Evolutionary conservation across 2,797 vertebrate species (phyloP).

Genomic region (Melanotaenia trifasciata): DNA sequence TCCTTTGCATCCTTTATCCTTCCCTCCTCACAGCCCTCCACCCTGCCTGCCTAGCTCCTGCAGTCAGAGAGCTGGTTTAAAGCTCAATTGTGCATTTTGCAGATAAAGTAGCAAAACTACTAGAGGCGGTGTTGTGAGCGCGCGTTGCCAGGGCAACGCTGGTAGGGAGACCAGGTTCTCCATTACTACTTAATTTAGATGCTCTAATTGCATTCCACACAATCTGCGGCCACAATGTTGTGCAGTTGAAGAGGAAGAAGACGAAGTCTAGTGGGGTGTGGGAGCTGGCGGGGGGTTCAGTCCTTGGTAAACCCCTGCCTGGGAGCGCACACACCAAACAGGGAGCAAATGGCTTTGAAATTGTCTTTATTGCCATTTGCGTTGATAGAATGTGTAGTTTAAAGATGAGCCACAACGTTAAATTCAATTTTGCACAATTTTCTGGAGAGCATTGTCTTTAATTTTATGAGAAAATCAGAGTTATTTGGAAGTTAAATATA

Average conservation of each 20-base stretch:
- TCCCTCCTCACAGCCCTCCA: constrained; percentile 45
- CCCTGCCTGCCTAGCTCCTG: constrained; percentile 81
- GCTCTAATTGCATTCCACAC: constrained; percentile 99
- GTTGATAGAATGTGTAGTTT: constrained; percentile 62
- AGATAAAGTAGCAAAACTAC: constrained; percentile 99
- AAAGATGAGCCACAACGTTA: constrained; percentile 61
- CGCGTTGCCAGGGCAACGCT: constrained; percentile 96
- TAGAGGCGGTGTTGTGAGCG: constrained; percentile 98
- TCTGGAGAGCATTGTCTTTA: constrained; percentile 40
- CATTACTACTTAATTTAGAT: constrained; percentile 99
- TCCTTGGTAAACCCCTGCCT: constrained; percentile 50
- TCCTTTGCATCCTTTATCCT: constrained; percentile 43
- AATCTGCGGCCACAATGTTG: constrained; percentile 95
- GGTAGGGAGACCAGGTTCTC: constrained; percentile 98
- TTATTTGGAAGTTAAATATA: constrained; percentile 50
- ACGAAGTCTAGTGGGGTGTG: constrained; percentile 27
- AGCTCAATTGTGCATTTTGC: constrained; percentile 99
- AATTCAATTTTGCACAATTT: constrained; percentile 61
- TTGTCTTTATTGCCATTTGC: constrained; percentile 58
- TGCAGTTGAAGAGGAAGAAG: constrained; percentile 84
- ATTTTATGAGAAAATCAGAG: constrained; percentile 21
- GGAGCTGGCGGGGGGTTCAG: constrained; percentile 20
- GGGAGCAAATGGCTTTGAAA: constrained; percentile 58
- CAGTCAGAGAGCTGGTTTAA: constrained; percentile 91
- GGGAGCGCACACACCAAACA: constrained; percentile 37